Percentiles rank a stretch among this genome's conserved stretches.
Evolutionary conservation across 2,888 invertebrate genomes (phyloP).

Genomic region (Smittia sp.): DNA sequence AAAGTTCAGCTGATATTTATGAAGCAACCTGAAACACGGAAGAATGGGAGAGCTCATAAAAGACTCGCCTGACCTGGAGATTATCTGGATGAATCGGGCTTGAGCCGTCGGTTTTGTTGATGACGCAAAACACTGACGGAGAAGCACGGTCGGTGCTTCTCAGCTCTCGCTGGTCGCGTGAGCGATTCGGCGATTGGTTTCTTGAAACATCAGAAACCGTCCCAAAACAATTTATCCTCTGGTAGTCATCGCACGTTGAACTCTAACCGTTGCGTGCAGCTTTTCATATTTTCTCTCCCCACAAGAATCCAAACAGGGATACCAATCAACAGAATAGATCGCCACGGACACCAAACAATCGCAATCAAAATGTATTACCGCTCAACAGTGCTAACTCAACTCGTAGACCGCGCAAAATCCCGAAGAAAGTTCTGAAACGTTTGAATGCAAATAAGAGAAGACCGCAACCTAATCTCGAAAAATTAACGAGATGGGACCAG

Average conservation of each 20-base stretch:
- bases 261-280: neutral
- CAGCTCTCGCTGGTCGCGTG: neutral
- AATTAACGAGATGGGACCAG: too few species aligned
- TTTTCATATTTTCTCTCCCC: neutral
- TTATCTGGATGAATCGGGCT: neutral
- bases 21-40: too few species aligned
- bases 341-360: too few species aligned
- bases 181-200: neutral
- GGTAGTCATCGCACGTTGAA: neutral
- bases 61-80: neutral
- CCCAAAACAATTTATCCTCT: neutral
- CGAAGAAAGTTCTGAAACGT: neutral
- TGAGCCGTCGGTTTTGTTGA: slow-evolving; percentile 7
- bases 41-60: too few species aligned
- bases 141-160: neutral
- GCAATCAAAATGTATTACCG: too few species aligned
- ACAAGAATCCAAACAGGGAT: neutral
- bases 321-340: neutral
- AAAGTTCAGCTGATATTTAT: too few species aligned
- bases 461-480: neutral
- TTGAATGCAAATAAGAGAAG: neutral
- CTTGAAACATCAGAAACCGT: neutral
- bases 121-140: slow-evolving; percentile 8
- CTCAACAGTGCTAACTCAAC: too few species aligned
- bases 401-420: too few species aligned